Base-by-base conservation (phyloP, 2,888 invertebrate species). In the Gasteruption jaculator region DNA sequence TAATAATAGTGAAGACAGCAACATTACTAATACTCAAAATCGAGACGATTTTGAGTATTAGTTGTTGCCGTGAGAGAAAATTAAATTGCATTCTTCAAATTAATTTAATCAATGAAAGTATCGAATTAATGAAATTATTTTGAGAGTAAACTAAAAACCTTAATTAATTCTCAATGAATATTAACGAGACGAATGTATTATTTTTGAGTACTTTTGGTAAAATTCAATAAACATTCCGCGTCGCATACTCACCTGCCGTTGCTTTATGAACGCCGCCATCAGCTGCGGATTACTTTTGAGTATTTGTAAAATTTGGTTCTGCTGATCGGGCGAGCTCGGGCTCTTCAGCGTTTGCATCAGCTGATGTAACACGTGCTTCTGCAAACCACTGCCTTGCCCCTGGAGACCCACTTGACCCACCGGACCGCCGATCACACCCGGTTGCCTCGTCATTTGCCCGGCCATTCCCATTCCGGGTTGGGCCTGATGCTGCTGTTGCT, bases 251-350 rank as follows among this genome's bases (percentile, higher is more conserved):
- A 79, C 82, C 74, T 86, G 84, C 66, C 89, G 77, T 71, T 91
- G 90, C 63, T 92, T 91, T 53, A 95, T 88, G 66, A 92, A 92
- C 39, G 93, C 91, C 41, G 93, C 91, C 91, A 95, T 94, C 32
- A 96, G 78, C 58, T 90, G 91, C 26, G 95, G 95, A 74, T 94
- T 92, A 51, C 88, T 86, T 73, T 93, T 93, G 50, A 95, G 80
- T 63, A 95, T 91, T 61, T 86, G 83, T 48, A 94, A 76, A 46
- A 91, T 83, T 73, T 90, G 87, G 64, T 86, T 86, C 64, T 95
- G 94, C 66, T 95, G 94, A 65, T 94, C 91, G 52, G 87, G 88
- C 34, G 90, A 86, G 57, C 86, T 86, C 38, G 94, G 93, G 57
- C 89, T 90, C 57, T 90, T 83, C 38, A 97, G 77, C 45, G 92